Evolutionary conservation across 35 echinoderm and acorn worm species (phyloP).

Genomic region (Lytechinus pictus): DNA sequence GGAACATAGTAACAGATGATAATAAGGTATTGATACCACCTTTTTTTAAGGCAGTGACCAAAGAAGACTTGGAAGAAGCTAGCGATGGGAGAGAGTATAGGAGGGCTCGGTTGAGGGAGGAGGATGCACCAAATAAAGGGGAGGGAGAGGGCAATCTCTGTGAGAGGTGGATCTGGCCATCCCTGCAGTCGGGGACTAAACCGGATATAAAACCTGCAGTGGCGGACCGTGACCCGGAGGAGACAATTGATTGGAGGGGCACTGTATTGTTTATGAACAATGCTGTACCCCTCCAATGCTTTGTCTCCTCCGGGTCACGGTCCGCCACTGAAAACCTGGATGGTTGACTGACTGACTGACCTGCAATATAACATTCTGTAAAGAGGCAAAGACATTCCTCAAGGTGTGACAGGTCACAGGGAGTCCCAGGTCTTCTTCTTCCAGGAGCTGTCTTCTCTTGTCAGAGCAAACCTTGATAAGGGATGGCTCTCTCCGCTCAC

Average conservation of each 20-base stretch:
- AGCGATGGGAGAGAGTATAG: background rate
- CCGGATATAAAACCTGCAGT: too few relatives aligned
- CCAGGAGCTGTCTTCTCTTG: constrained; percentile 7
- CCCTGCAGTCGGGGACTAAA: too few relatives aligned
- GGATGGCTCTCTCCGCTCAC: background rate
- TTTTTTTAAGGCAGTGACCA: background rate
- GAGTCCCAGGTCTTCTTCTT: constrained; percentile 19
- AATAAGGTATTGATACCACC: too few relatives aligned
- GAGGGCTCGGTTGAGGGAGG: background rate
- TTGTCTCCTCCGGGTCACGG: too few relatives aligned
- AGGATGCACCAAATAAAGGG: background rate
- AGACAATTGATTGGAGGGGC: too few relatives aligned
- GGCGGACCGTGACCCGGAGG: too few relatives aligned
- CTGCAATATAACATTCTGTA: constrained; percentile 26
- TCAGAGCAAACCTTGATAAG: background rate
- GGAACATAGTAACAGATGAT: too few relatives aligned
- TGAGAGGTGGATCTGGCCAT: background rate
- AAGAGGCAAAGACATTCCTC: constrained; percentile 20
- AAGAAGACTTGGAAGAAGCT: background rate
- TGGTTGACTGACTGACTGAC: background rate
- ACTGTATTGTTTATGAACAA: too few relatives aligned
- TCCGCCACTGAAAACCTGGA: too few relatives aligned
- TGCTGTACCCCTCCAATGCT: too few relatives aligned
- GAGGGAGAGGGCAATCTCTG: background rate
- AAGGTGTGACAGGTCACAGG: background rate